Evolutionary conservation across 2,888 invertebrate species (phyloP).

Genomic region (Apantesis nais): DNA sequence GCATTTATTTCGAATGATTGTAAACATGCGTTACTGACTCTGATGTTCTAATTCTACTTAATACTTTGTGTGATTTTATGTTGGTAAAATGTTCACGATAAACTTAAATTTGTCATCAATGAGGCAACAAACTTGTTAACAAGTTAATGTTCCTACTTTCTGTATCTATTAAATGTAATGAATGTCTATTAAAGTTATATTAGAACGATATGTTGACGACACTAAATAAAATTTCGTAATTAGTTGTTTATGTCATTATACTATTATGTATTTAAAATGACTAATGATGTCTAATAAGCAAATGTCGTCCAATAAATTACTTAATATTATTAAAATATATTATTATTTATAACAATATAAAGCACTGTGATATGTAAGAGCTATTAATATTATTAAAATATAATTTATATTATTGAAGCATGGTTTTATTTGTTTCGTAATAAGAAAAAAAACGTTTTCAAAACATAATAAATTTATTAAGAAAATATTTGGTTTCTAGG

Average conservation of each 20-base stretch:
- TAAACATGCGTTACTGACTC: not conserved
- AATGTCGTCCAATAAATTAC: not conserved
- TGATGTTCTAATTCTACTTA: not conserved
- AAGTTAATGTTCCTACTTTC: not conserved
- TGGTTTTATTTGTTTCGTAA: slow-evolving; percentile 26
- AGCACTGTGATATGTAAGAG: slow-evolving; percentile 38
- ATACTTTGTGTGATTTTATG: not conserved
- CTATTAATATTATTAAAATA: slow-evolving; percentile 28
- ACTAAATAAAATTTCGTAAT: not conserved
- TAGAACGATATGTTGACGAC: not conserved
- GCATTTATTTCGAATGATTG: not conserved
- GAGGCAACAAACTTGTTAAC: not conserved
- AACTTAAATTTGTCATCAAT: not conserved
- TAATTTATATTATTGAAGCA: slow-evolving; percentile 19
- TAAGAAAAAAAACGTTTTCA: slow-evolving; percentile 38
- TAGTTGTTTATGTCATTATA: not conserved
- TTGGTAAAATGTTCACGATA: not conserved
- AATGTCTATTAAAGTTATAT: not conserved
- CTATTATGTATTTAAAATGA: not conserved
- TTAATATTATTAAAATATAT: not conserved
- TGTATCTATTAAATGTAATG: not conserved
- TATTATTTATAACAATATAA: slow-evolving; percentile 14
- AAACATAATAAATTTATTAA: slow-evolving; percentile 58
- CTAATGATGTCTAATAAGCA: not conserved
- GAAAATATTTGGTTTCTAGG: slow-evolving; percentile 51